These are phyloP conservation scores for Drosophila tani DNA, from an alignment of 1,140 invertebrate species.

Conservation along the genomic window DNA sequence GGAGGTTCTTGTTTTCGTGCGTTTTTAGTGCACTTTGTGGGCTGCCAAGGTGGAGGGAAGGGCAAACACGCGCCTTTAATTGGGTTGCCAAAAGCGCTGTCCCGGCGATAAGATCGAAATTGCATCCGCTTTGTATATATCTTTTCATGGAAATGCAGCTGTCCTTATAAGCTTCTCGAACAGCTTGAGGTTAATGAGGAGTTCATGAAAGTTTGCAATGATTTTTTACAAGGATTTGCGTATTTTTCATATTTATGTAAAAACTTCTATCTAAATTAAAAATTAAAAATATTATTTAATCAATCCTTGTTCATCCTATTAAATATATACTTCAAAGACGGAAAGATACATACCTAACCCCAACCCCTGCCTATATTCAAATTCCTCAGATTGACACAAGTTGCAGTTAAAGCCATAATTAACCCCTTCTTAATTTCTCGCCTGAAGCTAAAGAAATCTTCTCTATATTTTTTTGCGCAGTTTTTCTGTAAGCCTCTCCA, in stretches of 20 bases:
- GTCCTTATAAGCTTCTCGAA: background rate
- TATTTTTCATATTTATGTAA: no score
- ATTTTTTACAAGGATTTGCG: background rate
- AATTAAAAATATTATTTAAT: no score
- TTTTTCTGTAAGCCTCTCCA: conserved; percentile 30
- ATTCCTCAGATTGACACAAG: background rate
- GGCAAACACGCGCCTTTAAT: conserved; percentile 58
- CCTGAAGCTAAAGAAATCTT: background rate
- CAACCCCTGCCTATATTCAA: background rate
- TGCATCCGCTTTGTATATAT: conserved; percentile 54
- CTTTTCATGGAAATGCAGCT: conserved; percentile 32
- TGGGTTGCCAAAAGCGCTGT: conserved; percentile 50
- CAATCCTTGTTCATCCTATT: no score
- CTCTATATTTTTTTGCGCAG: conserved; percentile 13
- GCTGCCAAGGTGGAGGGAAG: conserved; percentile 1
- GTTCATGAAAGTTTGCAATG: background rate
- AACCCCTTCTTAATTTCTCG: background rate
- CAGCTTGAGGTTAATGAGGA: background rate
- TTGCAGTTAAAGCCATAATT: background rate
- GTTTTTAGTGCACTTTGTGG: conserved; percentile 2
- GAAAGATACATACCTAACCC: no score
- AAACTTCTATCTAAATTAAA: no score
- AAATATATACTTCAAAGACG: no score
- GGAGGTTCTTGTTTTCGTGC: conserved; percentile 30
- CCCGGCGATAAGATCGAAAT: conserved; percentile 48